Evolutionary conservation across 2,113 vertebrate species (phyloP), one percentile per base, ranked within the genome.

Genomic region (Chlorodrepanis virens): DNA sequence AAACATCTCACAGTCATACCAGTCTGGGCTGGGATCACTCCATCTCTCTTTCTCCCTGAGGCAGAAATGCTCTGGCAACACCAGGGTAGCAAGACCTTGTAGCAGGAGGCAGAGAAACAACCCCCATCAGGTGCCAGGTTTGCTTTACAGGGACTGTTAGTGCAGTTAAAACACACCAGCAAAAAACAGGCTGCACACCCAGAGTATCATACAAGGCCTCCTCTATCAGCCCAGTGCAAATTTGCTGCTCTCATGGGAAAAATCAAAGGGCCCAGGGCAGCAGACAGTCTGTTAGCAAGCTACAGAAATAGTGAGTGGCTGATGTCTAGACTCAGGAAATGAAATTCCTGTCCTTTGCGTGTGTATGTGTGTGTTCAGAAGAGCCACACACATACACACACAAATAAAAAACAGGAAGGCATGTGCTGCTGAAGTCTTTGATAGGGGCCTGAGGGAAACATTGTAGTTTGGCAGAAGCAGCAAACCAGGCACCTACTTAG

Each of bases 331-430:
- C 91, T 95, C 81, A 50, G 63, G 79, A 88, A 95, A 94, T 86
- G 95, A 96, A 97, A 97, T 95, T 94, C 92, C 91, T 93, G 69
- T 90, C 68, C 47, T 42, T 42, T 42, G 40, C 15, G 14, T 42
- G 40, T 42, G 40, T 16, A 42, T 42, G 40, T 42, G 40, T 42
- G 0, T 94, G 89, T 93, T 96, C 87, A 70, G 87, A 92, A 92
- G 89, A 94, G 40, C 22, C 75, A 59, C 93, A 92, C 87, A 89
- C 29, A 28, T n/a, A 87, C 68, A 92, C 68, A 57, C 56, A 63
- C 81, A 97, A 96, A 96, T 90, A 96, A 95, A 94, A 96, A 95
- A 75, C 90, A 93, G 93, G 95, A 95, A 97, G 69, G 49, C 72
- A 54, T 61, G n/a, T 4, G 5, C 33, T 89, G 61, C 87, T 90